Base-by-base conservation (phyloP, 2,113 vertebrate genomes). In the Oncorhynchus keta region DNA sequence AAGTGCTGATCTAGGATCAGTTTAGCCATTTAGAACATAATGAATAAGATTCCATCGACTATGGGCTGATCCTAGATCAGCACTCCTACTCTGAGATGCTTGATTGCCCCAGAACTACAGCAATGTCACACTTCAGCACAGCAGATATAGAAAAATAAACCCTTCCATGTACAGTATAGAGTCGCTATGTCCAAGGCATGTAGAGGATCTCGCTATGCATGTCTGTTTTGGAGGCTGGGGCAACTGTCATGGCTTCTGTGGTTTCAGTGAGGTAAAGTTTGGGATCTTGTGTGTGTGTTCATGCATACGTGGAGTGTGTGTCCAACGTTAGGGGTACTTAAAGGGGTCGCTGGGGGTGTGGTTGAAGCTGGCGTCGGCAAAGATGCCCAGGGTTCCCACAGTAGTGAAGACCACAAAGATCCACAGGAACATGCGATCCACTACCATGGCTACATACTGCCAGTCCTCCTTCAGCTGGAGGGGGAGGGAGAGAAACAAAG, bases 371-470 rank as follows among this genome's bases (percentile, higher is more conserved):
- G 94, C 94, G 1, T 92, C 65, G 0, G 84, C 74, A 1, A 95
- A 95, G 79, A 95, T 94, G 64, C 85, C 93, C 72, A 94, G 79
- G 0, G 94, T 95, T 57, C 93, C 94, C 71, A 95, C 84, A 0
- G 94, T 92, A 85, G 94, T 95, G 85, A 94, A 91, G 51, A 94
- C 39, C 5, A 95, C 92, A 2, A 94, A 95, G 82, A 93, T 88
- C 92, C 91, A 93, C 76, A 95, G 90, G 78, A 95, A 95, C 83
- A 95, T 93, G 24, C 94, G 90, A 76, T 95, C 94, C 61, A 94
- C 94, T 1, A 95, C 94, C 93, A 95, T 95, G 55, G 94, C 94
- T 7, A 95, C 94, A 6, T 92, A 95, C 91, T 95, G 94, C 94
- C 94, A 95, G 86, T 95, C 94, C 83, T 95, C 93, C 75, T 85